These are phyloP conservation scores for Polypterus senegalus DNA, from an alignment of 2,113 vertebrate genomes.

Conservation along the genomic window DNA sequence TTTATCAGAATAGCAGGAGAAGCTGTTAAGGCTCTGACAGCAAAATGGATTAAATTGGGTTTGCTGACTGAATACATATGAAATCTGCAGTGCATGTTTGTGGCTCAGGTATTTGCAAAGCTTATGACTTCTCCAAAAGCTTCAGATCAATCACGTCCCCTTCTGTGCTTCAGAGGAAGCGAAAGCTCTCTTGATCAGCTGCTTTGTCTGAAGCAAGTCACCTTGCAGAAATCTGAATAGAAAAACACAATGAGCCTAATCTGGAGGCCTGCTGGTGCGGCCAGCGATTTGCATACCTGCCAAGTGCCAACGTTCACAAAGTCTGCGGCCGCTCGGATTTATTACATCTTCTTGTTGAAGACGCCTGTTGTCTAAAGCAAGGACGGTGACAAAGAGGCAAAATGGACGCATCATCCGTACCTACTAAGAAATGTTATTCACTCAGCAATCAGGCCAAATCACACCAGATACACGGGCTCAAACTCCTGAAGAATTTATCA, in stretches of 20 bases:
- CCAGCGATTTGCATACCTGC: slow-evolving; percentile 56
- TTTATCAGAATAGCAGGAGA: slow-evolving; percentile 18
- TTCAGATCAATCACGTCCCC: slow-evolving; percentile 37
- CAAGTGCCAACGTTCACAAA: slow-evolving; percentile 39
- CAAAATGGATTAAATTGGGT: slow-evolving; percentile 51
- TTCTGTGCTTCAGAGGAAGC: slow-evolving; percentile 23
- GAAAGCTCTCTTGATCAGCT: slow-evolving; percentile 48
- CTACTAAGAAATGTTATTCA: no score
- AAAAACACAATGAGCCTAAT: slow-evolving; percentile 57
- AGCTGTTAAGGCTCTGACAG: slow-evolving; percentile 44
- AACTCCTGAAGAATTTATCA: no score
- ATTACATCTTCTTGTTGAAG: slow-evolving; percentile 24
- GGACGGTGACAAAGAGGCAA: slow-evolving; percentile 44
- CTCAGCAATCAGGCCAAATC: no score
- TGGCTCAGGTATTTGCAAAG: slow-evolving; percentile 38
- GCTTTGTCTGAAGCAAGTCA: slow-evolving; percentile 65
- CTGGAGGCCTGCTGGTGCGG: slow-evolving; percentile 43
- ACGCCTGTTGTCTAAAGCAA: slow-evolving; percentile 21
- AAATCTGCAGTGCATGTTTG: slow-evolving; percentile 41
- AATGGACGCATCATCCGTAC: slow-evolving; percentile 24
- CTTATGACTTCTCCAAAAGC: slow-evolving; percentile 45
- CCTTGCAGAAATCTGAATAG: slow-evolving; percentile 72
- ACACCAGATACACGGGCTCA: no score
- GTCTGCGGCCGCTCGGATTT: slow-evolving; percentile 23
- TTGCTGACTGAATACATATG: slow-evolving; percentile 51